Evolutionary conservation across 2,113 vertebrate genomes (phyloP).

Genomic region (Dryoscopus gambensis): DNA sequence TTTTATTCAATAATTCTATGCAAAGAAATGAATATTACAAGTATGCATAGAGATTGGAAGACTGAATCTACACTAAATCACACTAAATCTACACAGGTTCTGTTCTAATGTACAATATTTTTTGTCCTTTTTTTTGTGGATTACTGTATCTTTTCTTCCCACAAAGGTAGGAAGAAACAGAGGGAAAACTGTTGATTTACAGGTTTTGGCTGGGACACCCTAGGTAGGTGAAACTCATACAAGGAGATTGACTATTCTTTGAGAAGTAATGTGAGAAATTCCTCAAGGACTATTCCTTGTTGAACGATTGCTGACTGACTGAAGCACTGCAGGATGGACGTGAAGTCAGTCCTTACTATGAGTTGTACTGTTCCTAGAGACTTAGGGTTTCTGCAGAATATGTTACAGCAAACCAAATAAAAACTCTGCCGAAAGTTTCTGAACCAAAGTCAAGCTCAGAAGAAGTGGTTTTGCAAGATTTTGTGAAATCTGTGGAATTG

Average conservation of each 20-base stretch:
- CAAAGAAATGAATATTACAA: neutral
- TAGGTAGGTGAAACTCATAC: neutral
- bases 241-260: neutral
- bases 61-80: too few relatives aligned
- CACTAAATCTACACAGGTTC: neutral
- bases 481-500: neutral
- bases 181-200: neutral
- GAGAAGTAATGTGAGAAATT: neutral
- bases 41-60: neutral
- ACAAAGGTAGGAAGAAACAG: neutral
- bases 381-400: neutral
- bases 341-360: neutral
- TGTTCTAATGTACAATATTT: neutral
- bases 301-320: neutral
- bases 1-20: neutral
- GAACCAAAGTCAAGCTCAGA: neutral
- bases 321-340: neutral
- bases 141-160: neutral
- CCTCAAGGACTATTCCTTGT: neutral
- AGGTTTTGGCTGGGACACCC: neutral
- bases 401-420: neutral
- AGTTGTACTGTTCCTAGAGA: neutral
- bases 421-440: neutral
- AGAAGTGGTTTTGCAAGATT: neutral
- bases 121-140: neutral